Base-by-base conservation (phyloP, 2,888 invertebrate species). In the Drosophila mercatorum region DNA sequence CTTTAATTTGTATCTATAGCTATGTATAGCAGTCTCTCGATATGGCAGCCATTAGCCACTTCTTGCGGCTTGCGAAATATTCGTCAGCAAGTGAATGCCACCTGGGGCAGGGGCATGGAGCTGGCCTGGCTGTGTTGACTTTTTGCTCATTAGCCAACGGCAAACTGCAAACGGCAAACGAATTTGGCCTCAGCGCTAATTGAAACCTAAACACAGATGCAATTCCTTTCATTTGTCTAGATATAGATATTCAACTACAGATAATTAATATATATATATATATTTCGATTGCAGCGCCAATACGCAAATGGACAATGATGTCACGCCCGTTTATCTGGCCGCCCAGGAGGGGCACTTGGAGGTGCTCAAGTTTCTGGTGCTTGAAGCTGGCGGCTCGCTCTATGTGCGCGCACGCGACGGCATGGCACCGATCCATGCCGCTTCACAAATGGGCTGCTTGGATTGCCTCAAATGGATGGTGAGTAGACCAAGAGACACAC, bases 381-480 rank as follows among this genome's bases (percentile, higher is more conserved):
- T 96, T 86, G 96, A 97, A 92, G 97, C 97, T 6, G 96, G 97
- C 5, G 97, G 97, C 0, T 95, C 97, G 36, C 93, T 97, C 65
- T 96, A 97, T 91, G 96, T 97, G 2, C 93, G 97, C 44, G 97
- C 97, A 49, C 95, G 97, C 89, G 97, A 97, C 93, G 97, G 97
- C 44, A 97, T 97, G 97, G 96, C 97, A 70, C 97, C 97, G 59
- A 95, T 97, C 68, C 97, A 97, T 93, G 97, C 97, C 11, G 97
- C 97, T 55, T 96, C 97, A 69, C 97, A 97, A 94, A 97, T 97
- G 94, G 97, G 97, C 28, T 96, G 97, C 87, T 93, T 97, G 67
- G 95, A 96, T 91, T 97, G 97, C 92, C 95, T 97, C 68, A 96
- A 97, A 93, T 97, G 97, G 96, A 97, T 97, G 97, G 97, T 97